Base-by-base conservation (phyloP, 2,797 vertebrate species). In the Sebastes kiyomatsui region DNA sequence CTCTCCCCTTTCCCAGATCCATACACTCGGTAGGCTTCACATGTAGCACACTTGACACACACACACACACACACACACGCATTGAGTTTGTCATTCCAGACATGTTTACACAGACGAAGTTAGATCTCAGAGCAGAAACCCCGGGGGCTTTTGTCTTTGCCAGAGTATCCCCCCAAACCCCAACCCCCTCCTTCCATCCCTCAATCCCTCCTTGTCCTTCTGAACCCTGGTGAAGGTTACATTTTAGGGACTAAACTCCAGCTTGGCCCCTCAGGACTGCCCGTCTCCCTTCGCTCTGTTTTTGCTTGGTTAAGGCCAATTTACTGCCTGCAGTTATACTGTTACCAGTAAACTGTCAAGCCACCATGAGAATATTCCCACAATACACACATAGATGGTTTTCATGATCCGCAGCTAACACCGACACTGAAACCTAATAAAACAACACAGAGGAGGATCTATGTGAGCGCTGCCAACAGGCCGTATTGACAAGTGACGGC, bases 41-140 rank as follows among this genome's bases (percentile, higher is more conserved):
- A 82, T 79, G 20, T 49, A 62, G 58, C 22, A 30, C 75, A 72
- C 61, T 62, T 76, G 42, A 89, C 55, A 55, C 52, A 55, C 86
- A 81, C 59, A 82, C 52, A 55, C 86, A 81, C 59, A 82, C 25
- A 70, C 54, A 77, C 69, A 75, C 54, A 27, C 13, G 16, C 61
- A 72, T 18, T 10, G 12, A 82, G 56, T 72, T 60, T 86, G 82
- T 87, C 86, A 88, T 92, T 92, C 85, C 89, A 93, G 84, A 87
- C 86, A 75, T 94, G 90, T 94, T 94, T 92, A 87, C 84, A 86
- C 81, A 95, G 92, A 94, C 77, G 65, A 85, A 79, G 84, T 90
- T 68, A 80, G 88, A 90, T 88, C 77, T 86, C 79, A 60, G 56
- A 73, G 86, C 46, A 78, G 80, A 86, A 90, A 87, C 84, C 90